Base-by-base conservation (phyloP, 2,888 invertebrate genomes). In the Melanchra persicariae region DNA sequence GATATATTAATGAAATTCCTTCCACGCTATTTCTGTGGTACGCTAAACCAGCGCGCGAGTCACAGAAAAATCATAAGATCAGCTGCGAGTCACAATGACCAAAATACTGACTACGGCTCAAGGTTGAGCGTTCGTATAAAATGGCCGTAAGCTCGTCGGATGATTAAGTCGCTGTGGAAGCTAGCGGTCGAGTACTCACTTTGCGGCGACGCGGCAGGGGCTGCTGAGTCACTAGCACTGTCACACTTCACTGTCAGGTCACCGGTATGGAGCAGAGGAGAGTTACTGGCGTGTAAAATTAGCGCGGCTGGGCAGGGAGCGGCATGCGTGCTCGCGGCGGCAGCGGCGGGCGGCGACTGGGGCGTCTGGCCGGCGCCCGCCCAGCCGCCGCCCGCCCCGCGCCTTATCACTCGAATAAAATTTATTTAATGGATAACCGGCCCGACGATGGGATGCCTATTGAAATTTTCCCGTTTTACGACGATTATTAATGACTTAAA, bases 351-450 rank as follows among this genome's bases (percentile, higher is more conserved):
- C 90, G 93, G 91, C 89, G 91, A 94, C 95, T 95, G 89, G 93
- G 93, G 91, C 93, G 94, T 88, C 94, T 90, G 88, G 89, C 82
- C 91, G 94, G 94, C 95, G 94, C 94, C 91, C 91, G 91, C 91
- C 91, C 90, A 88, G 91, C 94, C 91, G 90, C 90, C 92, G 91
- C 89, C 92, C 94, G 91, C 93, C 92, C 93, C 93, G 85, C 94
- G 90, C 90, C 93, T 94, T 94, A 94, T 95, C 95, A 94, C 93
- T 87, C 91, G 91, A 94, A 94, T 94, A 92, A 95, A 94, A 95
- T 95, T 93, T 93, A 94, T 95, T 93, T 95, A 93, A 94, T 93
- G 94, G 93, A 93, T 95, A 94, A 95, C 93, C 92, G 89, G 89
- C 87, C 87, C 89, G 89, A 86, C 90, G 91, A 93, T 93, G 91